Evolutionary conservation across 35 echinoderm and acorn worm species (phyloP), one percentile per base, ranked within the genome.

Genomic region (Heliocidaris erythrogramma): DNA sequence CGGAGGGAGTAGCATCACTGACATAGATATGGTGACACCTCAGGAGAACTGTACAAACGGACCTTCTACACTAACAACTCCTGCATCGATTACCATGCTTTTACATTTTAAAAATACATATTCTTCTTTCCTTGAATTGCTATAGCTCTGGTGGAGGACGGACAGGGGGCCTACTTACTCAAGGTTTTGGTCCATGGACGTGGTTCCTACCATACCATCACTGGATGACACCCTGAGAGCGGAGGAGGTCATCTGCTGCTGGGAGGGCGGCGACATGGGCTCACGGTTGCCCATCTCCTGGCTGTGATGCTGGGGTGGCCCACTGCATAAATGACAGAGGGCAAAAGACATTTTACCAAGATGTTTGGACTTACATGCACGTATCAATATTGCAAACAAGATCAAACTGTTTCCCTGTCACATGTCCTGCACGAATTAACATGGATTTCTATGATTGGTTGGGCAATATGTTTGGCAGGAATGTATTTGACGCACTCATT

Each of bases 121-220:
- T 42, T 42, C 35, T 42, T 0, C 3, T 42, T 42, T 42, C 35
- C 35, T 42, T 42, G 35, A 0, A 42, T 42, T 42, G 35, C 3
- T 42, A 42, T 42, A 42, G 35, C 35, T 42, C 35, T 42, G 35
- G n/a, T n/a, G 85, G 13, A 86, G 85, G 0, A 32, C 0, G 85
- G 85, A 86, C 6, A 42, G 31, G 87, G 87, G 30, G 91, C 47
- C 91, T 92, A 92, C 91, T 92, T 92, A 92, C 91, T 92, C 49
- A 30, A 56, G 47, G 27, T 30, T 59, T 92, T 52, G 48, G 31
- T 91, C 89, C 31, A 91, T 21, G 31, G 89, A 91, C 10, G 52
- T 56, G 52, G 52, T 91, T 1, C 89, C 89, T 24, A 49, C 18
- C 85, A 86, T 86, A 11, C 85, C 85, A 32, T 86, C 48, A 35